Base-by-base conservation (phyloP, 1,140 invertebrate genomes). In the Ips nitidus region DNA sequence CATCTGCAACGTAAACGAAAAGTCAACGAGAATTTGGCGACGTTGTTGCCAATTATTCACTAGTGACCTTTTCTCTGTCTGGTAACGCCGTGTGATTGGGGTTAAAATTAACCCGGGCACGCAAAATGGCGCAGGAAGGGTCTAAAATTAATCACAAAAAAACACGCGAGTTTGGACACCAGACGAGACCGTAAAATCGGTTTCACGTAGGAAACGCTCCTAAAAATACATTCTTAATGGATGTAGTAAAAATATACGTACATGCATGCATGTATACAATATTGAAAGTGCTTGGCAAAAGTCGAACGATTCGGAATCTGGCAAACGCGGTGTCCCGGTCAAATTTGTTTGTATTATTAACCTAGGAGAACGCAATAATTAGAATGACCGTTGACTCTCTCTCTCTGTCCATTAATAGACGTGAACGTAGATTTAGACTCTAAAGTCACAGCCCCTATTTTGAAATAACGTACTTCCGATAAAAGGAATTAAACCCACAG, bases 121-220 rank as follows among this genome's bases (percentile, higher is more conserved):
- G 65, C 65, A 66, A 66, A 59, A 58, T 6, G 2, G 57, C 36
- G 47, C 38, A 58, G 56, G 47, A 41, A 52, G 55, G 65, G 56
- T 66, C 65, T 66, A 66, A 66, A 66, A 66, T 66, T 66, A 66
- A 66, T 47, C 41, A 52, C 36, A 59, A 66, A 66, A 66, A 66
- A 42, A 66, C 65, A 47, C 53, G 52, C 59, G 42, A 61, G 45
- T 58, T 58, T 58, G 36, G 37, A 40, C 43, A 66, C 55, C 55
- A 59, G 65, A 57, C 65, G 55, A 45, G 65, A 66, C 43, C 42
- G 55, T 66, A 66, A 66, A 66, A 59, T 66, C 65, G 59, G 65
- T 66, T 22, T 66, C 58, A 66, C 65, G 45, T 41, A 66, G 65
- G 56, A 66, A 66, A 41, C 65, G 38, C 2, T 5, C 41, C 65